Base-by-base conservation (phyloP, 1,140 invertebrate species). In the Globodera rostochiensis region DNA sequence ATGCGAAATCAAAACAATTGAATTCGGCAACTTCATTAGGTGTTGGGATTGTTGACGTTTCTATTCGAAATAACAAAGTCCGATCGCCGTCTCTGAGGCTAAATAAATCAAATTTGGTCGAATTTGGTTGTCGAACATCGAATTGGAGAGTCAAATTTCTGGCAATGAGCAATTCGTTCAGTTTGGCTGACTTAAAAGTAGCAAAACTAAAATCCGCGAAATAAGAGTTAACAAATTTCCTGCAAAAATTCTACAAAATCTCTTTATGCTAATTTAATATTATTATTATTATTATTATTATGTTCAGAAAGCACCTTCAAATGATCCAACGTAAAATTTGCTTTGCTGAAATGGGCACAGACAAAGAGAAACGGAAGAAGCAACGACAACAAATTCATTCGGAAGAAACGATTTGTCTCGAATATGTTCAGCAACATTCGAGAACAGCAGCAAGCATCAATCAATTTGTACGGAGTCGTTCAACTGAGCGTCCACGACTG, bases 101-200 rank as follows among this genome's bases (percentile, higher is more conserved):
- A 25, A 84, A 84, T 9, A 83, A 67, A 25, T 67, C 67, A 13
- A 60, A 21, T 74, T 83, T 49, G 0, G 82, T 83, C 64, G 57
- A 67, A 60, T 83, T 60, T 4, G 71, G 25, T 70, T 83, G 82
- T 3, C 46, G 47, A 19, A 83, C 21, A 19, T 83, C 82, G 21
- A 83, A 83, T 45, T 83, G 76, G 8, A 83, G 82, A 3, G 57
- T 73, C n/a, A 84, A 49, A 82, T 84, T 83, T 13, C 74, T 57
- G 6, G 47, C 13, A 4, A 83, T 45, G 45, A 83, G 77, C 8
- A 83, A 78, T 6, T 71, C 25, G 4, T 21, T 57, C 50, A 83
- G 64, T 57, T 75, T 84, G 46, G 74, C 73, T 49, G 82, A 49
- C 82, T 83, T 36, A 83, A 83, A 83, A 25, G 25, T 25, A 25